Evolutionary conservation across 2,797 vertebrate genomes (phyloP), one percentile per base, ranked within the genome.

Genomic region (Podarcis lilfordi): DNA sequence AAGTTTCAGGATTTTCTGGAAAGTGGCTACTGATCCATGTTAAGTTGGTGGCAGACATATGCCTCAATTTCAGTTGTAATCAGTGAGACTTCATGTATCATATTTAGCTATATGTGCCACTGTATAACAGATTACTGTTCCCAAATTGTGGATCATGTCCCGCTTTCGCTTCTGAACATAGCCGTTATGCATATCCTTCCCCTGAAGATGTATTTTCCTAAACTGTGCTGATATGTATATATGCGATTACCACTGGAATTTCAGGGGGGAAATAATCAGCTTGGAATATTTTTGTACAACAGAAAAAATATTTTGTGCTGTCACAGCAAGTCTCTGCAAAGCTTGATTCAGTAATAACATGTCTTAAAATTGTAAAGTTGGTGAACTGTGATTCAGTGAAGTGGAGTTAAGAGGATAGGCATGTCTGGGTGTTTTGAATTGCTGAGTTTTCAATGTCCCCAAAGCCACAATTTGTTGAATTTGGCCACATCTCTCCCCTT

Each of bases 251-350:
- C 8, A 86, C 40, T 78, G 59, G 13, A 86, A 35, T 1, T 83
- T 86, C 68, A 61, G 7, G 79, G 86, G 90, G 80, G 0, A 55
- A 69, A 83, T 89, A 0, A 37, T 85, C n/a, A 80, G 15, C 55
- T 50, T 85, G n/a, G n/a, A 76, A 61, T 8, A 3, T 5, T 77
- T 15, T 77, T 77, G 59, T 66, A 45, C 37, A 77, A 87, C 10
- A 15, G 17, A 11, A 35, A 59, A 50, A 68, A 32, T 78, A 32
- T 50, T 85, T 45, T 84, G 69, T 68, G 71, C 13, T 0, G 1
- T 85, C 75, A 25, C 29, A 80, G 76, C 40, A 88, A 4, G 13
- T 43, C 69, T 94, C 89, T 89, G 82, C 69, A 82, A 82, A 82
- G 29, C 59, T 77, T 43, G 40, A 77, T 80, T 82, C 59, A 76